Evolutionary conservation across 1,140 invertebrate species (phyloP).

Genomic region (Camponotus vicinus): DNA sequence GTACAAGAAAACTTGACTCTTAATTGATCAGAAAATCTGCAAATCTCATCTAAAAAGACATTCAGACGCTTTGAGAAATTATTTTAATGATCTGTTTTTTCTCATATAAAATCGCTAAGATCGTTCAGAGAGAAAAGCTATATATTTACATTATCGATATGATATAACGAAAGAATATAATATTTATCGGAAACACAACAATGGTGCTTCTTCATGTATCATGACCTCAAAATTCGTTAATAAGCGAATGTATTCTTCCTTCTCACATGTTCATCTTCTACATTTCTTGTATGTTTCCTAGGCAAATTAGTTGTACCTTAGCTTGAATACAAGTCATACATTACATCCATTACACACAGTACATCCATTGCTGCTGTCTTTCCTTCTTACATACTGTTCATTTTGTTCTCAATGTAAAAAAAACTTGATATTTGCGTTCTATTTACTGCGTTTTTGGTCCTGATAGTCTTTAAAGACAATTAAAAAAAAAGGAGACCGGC

Average conservation of each 20-base stretch:
- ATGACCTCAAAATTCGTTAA: constrained; percentile 18
- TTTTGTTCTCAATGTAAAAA: neutral
- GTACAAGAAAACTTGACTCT: too few species aligned
- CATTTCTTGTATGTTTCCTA: constrained; percentile 25
- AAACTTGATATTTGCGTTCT: neutral
- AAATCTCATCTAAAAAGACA: too few species aligned
- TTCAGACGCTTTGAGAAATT: too few species aligned
- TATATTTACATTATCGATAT: neutral
- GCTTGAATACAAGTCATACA: neutral
- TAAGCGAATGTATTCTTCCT: neutral
- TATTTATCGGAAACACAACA: constrained; percentile 26
- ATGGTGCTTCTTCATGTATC: neutral
- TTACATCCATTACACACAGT: too few species aligned
- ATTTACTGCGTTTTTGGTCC: too few species aligned
- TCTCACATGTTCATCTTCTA: neutral
- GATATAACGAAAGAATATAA: constrained; percentile 17
- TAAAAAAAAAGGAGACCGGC: too few species aligned
- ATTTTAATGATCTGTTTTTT: neutral
- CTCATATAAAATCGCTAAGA: neutral
- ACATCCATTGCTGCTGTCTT: neutral
- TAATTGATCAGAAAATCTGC: too few species aligned
- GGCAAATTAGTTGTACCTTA: constrained; percentile 18
- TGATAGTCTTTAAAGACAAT: too few species aligned
- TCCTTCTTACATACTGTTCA: neutral
- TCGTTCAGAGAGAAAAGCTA: neutral